phyloP scores from a whole-genome alignment of 2,888 invertebrate genomes.

The Unio delphinus region DNA sequence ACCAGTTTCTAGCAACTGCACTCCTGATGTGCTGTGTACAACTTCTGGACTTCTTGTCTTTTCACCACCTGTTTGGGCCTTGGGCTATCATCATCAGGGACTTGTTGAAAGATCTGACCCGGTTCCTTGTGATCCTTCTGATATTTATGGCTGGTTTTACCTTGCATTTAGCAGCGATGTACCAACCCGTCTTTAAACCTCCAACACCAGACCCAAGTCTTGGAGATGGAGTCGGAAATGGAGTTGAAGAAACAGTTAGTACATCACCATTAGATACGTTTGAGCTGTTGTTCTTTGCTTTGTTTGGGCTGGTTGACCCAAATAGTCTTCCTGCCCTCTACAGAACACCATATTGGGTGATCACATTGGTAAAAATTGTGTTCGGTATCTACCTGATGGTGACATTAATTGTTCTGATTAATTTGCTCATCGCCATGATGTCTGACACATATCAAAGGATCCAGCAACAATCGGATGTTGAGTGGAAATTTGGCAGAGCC shows the following conservation, averaged over 20 bases:
- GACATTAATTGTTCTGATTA: slow-evolving; percentile 97
- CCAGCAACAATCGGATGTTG: slow-evolving; percentile 99
- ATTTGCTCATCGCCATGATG: slow-evolving; percentile 99
- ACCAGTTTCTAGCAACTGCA: slow-evolving; percentile 96
- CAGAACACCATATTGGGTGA: slow-evolving; percentile 72
- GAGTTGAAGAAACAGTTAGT: slow-evolving; percentile 36
- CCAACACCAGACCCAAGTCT: slow-evolving; percentile 31
- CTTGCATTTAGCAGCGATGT: slow-evolving; percentile 88
- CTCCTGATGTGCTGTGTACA: slow-evolving; percentile 97
- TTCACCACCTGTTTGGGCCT: slow-evolving; percentile 99
- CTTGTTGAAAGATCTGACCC: slow-evolving; percentile 83
- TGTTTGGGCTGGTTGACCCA: slow-evolving; percentile 91
- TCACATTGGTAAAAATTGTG: slow-evolving; percentile 75
- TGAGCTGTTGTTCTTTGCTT: slow-evolving; percentile 97
- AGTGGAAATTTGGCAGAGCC: slow-evolving; percentile 99
- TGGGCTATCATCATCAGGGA: slow-evolving; percentile 99
- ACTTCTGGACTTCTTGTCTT: slow-evolving; percentile 93
- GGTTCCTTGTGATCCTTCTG: slow-evolving; percentile 96
- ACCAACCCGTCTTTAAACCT: slow-evolving; percentile 81
- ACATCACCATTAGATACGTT: slow-evolving; percentile 80
- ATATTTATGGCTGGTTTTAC: slow-evolving; percentile 99
- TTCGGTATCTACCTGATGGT: slow-evolving; percentile 99
- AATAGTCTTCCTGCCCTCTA: slow-evolving; percentile 75
- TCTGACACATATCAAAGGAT: slow-evolving; percentile 99
- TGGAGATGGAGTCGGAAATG: slow-evolving; percentile 55